phyloP scores from a whole-genome alignment of 2,113 vertebrate genomes.

The mouse (Mus musculus) region GRCm39 chr12:28838001-28838500 shows the following conservation, averaged over 20 bases:
- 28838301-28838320: background rate
- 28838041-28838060: background rate
- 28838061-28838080: background rate
- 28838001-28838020: background rate
- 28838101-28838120: background rate
- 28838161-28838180: accelerated
- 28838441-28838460: accelerated
- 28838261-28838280: background rate
- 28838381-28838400: too few relatives aligned
- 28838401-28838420: accelerated
- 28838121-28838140: too few relatives aligned
- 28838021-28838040: background rate
- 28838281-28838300: background rate
- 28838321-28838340: background rate
- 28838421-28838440: background rate
- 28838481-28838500: background rate
- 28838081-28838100: background rate
- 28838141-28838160: background rate
- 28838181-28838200: background rate
- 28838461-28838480: background rate
- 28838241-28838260: accelerated
- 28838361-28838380: too few relatives aligned
- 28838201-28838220: background rate
- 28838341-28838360: background rate
- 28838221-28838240: background rate